A percentile compares a stretch with the other conserved stretches of the same genome.
Evolutionary conservation across 2,888 invertebrate species (phyloP).

Genomic region (Tetrapedia diversipes): DNA sequence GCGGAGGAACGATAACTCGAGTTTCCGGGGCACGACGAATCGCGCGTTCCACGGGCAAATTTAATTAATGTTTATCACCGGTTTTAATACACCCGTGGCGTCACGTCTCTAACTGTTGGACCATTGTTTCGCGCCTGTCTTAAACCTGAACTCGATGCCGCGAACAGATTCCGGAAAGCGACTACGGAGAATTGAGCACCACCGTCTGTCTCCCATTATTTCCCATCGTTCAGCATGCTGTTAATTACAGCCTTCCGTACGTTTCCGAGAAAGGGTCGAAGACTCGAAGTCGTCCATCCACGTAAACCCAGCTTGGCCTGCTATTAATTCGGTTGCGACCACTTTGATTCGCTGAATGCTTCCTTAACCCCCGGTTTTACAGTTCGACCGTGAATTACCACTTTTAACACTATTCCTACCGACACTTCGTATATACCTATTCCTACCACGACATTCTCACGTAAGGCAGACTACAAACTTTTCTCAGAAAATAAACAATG

Average conservation of each 20-base stretch:
- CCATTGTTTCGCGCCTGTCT: conserved; percentile 48
- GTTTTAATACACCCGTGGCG: conserved; percentile 46
- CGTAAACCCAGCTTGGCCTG: conserved; percentile 64
- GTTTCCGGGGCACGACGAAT: conserved; percentile 2
- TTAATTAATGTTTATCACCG: conserved; percentile 52
- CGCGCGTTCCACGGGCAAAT: conserved; percentile 27
- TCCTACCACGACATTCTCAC: too few species aligned
- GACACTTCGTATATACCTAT: too few species aligned
- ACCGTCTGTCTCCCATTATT: conserved; percentile 62
- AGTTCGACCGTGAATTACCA: too few species aligned
- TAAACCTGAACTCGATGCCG: conserved; percentile 31
- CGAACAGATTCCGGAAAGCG: conserved; percentile 54
- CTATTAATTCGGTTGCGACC: conserved; percentile 71
- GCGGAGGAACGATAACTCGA: background rate
- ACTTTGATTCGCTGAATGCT: conserved; percentile 11
- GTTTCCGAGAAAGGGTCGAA: conserved; percentile 46
- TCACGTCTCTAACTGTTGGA: conserved; percentile 47
- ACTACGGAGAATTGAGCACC: conserved; percentile 48
- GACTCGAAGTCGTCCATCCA: conserved; percentile 64
- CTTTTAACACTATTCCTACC: too few species aligned
- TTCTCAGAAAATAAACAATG: too few species aligned
- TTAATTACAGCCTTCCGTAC: conserved; percentile 68
- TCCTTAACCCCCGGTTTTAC: too few species aligned
- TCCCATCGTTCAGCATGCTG: conserved; percentile 65
- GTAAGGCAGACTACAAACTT: too few species aligned